phyloP scores from a whole-genome alignment of 1,140 invertebrate species.

The Drosophila santomea region DNA sequence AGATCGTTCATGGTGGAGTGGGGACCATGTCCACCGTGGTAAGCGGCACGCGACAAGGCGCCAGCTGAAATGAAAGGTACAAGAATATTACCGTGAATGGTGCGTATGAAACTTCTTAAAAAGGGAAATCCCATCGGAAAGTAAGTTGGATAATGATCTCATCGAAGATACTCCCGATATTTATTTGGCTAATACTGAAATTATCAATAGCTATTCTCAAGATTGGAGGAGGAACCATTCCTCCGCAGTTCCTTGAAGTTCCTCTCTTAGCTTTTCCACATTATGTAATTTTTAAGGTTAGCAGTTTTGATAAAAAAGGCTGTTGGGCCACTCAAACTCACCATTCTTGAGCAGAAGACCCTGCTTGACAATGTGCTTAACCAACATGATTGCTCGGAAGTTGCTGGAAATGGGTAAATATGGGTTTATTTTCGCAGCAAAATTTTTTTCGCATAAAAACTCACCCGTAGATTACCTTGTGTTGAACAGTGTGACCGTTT shows the following conservation, averaged over 20 bases:
- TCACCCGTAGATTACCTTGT: constrained; percentile 49
- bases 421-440: constrained; percentile 20
- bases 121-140: background rate
- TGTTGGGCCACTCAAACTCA: constrained; percentile 32
- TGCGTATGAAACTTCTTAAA: too few relatives aligned
- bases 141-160: background rate
- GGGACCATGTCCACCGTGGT: constrained; percentile 65
- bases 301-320: constrained; percentile 9
- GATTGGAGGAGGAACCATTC: background rate
- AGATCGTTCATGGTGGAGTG: constrained; percentile 89
- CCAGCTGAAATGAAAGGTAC: constrained; percentile 49
- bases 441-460: constrained; percentile 39
- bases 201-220: background rate
- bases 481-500: constrained; percentile 36
- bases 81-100: background rate
- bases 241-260: constrained; percentile 14
- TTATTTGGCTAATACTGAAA: background rate
- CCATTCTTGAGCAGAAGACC: constrained; percentile 80
- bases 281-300: constrained; percentile 84
- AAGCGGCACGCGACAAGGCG: constrained; percentile 77
- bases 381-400: constrained; percentile 78
- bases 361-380: constrained; percentile 79
- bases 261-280: constrained; percentile 20
- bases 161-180: background rate
- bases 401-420: constrained; percentile 24